Evolutionary conservation across 2,797 vertebrate genomes (phyloP).

Genomic region (Lagorchestes hirsutus): DNA sequence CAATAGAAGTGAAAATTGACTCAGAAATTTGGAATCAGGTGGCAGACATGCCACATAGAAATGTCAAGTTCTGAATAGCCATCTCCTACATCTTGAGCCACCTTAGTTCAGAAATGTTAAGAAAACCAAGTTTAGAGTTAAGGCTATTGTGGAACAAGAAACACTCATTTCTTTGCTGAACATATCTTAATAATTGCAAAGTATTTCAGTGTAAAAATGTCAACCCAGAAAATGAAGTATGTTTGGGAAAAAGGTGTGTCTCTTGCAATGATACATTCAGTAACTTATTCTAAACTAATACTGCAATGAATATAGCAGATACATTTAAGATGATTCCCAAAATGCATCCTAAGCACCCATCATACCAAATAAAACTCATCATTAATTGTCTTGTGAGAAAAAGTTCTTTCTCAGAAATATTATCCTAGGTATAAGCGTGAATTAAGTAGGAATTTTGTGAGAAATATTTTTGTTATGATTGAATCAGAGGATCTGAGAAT

Average conservation of each 20-base stretch:
- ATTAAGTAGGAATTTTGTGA: conserved; percentile 7
- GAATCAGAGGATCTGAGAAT: background rate
- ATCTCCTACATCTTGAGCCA: background rate
- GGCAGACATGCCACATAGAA: conserved; percentile 9
- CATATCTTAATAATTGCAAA: conserved; percentile 67
- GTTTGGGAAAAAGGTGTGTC: conserved; percentile 66
- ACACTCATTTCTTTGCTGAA: conserved; percentile 64
- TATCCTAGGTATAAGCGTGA: conserved; percentile 31
- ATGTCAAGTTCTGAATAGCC: background rate
- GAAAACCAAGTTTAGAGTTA: conserved; percentile 57
- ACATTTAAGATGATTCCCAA: conserved; percentile 63
- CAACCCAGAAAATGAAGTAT: conserved; percentile 67
- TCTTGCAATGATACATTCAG: conserved; percentile 55
- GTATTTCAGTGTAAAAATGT: conserved; percentile 45
- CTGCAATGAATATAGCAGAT: conserved; percentile 55
- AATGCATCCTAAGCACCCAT: conserved; percentile 55
- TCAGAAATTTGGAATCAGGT: conserved; percentile 23
- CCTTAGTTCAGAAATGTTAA: conserved; percentile 35
- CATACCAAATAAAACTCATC: conserved; percentile 51
- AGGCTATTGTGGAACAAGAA: conserved; percentile 11
- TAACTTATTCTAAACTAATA: conserved; percentile 62
- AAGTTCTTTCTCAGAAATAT: background rate
- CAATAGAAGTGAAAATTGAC: background rate
- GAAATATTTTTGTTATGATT: conserved; percentile 56
- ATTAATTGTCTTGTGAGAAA: conserved; percentile 47